Conservation (phyloP, 2,888 invertebrate species). For the Leptodirus hochenwartii region DNA sequence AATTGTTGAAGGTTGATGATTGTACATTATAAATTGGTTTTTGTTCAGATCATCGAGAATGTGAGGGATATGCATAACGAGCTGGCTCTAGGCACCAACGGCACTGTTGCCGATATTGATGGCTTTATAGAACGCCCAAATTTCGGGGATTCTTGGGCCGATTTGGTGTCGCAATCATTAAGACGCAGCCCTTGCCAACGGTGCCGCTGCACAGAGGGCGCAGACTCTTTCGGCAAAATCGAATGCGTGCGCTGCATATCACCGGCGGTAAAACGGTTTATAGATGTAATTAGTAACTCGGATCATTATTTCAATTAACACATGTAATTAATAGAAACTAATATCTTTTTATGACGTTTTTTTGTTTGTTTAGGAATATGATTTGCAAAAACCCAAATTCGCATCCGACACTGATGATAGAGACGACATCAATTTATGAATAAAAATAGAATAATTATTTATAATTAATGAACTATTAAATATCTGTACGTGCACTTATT, state of each 20-base stretch:
- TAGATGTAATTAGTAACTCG: slow-evolving; percentile 15
- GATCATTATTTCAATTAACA: too few species aligned
- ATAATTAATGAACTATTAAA: too few species aligned
- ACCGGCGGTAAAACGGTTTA: slow-evolving; percentile 15
- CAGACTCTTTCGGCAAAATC: slow-evolving; percentile 13
- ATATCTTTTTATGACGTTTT: too few species aligned
- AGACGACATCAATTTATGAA: too few species aligned
- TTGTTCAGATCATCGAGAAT: slow-evolving; percentile 13
- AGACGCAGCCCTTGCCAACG: slow-evolving; percentile 15
- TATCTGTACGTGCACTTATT: too few species aligned
- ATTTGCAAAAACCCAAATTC: too few species aligned
- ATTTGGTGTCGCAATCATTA: slow-evolving; percentile 11
- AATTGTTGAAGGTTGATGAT: too few species aligned
- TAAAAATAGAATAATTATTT: too few species aligned
- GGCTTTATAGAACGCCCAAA: slow-evolving; percentile 3
- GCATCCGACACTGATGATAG: too few species aligned
- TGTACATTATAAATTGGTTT: too few species aligned
- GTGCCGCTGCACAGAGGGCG: slow-evolving; percentile 13
- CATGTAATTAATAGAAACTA: too few species aligned
- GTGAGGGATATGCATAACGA: slow-evolving; percentile 14
- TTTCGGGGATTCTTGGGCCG: slow-evolving; percentile 10
- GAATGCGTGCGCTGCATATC: slow-evolving; percentile 15
- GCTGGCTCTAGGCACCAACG: slow-evolving; percentile 14
- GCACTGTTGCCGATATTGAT: slow-evolving; percentile 12
- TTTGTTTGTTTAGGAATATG: too few species aligned